These are phyloP conservation scores for Scaptomyza montana DNA, from an alignment of 1,140 invertebrate species.

Conservation along the genomic window DNA sequence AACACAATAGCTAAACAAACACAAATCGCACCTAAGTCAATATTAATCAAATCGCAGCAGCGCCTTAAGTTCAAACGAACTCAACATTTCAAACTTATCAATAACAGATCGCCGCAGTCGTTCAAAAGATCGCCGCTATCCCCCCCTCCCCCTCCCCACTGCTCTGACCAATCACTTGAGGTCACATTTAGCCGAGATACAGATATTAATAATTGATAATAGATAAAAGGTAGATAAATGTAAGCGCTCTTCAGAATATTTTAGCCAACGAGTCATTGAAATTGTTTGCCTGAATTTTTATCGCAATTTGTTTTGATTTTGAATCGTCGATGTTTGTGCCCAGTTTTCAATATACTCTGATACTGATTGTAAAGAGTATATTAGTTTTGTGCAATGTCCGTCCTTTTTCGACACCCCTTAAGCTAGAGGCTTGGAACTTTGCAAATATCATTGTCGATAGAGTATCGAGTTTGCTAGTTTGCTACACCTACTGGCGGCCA, in stretches of 20 bases:
- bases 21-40: slow-evolving; percentile 72
- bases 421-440: no score
- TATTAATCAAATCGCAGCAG: slow-evolving; percentile 78
- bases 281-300: slow-evolving; percentile 39
- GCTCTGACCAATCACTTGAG: slow-evolving; percentile 2
- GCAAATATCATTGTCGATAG: no score
- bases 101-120: neutral
- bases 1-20: slow-evolving; percentile 75
- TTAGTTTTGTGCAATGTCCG: no score
- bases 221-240: slow-evolving; percentile 17
- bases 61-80: slow-evolving; percentile 25
- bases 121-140: slow-evolving; percentile 10
- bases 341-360: neutral
- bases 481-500: no score
- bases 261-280: slow-evolving; percentile 29
- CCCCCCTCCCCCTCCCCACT: neutral
- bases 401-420: no score
- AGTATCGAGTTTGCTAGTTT: no score
- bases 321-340: neutral
- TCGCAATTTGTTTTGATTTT: slow-evolving; percentile 36
- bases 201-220: slow-evolving; percentile 25
- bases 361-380: no score
- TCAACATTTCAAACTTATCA: slow-evolving; percentile 58
- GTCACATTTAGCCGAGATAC: slow-evolving; percentile 5
- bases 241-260: slow-evolving; percentile 38